These are phyloP conservation scores for Carcharodon carcharias DNA, from an alignment of 2,797 vertebrate species.

Conservation along the genomic window DNA sequence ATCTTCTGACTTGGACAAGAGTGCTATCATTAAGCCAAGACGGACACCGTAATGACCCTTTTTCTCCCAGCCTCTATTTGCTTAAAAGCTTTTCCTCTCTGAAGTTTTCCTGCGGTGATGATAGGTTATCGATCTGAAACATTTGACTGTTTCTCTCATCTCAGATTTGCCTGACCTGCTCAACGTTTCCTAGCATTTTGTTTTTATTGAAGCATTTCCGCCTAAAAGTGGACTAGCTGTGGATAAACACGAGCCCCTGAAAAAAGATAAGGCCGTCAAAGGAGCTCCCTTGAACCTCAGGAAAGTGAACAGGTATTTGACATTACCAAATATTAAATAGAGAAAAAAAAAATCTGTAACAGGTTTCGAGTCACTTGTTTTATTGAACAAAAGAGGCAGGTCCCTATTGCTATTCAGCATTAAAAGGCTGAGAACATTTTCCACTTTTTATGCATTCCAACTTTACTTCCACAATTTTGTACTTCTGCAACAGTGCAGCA, in stretches of 20 bases:
- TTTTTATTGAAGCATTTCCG: background rate
- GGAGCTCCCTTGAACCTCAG: background rate
- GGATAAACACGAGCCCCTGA: background rate
- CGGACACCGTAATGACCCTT: background rate
- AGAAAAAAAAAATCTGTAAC: background rate
- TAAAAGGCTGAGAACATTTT: conserved; percentile 2
- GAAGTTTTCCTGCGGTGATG: background rate
- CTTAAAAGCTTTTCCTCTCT: background rate
- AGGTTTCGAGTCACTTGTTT: background rate
- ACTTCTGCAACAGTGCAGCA: conserved; percentile 15
- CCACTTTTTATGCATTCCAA: conserved; percentile 27
- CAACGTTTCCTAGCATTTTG: background rate
- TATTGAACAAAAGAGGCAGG: conserved; percentile 18
- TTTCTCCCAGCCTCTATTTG: background rate
- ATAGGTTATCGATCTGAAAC: background rate
- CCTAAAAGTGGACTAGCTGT: background rate
- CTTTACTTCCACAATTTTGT: conserved; percentile 16
- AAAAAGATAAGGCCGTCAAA: background rate
- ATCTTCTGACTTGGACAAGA: background rate
- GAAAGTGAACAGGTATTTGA: background rate
- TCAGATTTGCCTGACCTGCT: background rate
- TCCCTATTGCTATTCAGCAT: background rate
- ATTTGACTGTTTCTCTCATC: background rate
- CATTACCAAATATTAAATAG: background rate
- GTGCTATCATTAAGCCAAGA: background rate